A percentile compares a stretch with the other conserved stretches of the same genome.
These are phyloP conservation scores for Neogobius melanostomus DNA, from an alignment of 2,113 vertebrate species.

Conservation along the genomic window DNA sequence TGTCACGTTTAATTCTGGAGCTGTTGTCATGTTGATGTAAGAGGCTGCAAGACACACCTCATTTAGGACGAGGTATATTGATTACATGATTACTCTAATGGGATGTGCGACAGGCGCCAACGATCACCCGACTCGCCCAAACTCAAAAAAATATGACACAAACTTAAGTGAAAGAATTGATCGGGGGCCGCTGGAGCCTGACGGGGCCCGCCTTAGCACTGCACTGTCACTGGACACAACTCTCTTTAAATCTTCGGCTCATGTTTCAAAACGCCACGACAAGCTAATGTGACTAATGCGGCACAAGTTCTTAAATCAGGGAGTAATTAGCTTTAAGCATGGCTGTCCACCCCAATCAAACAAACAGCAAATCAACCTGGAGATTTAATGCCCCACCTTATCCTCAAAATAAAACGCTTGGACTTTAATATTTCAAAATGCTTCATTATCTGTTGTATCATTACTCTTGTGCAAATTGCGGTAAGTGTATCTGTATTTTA, in stretches of 20 bases:
- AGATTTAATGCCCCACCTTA: not conserved
- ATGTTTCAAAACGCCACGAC: constrained; percentile 8
- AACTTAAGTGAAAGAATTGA: constrained; percentile 9
- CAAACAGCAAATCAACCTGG: constrained; percentile 11
- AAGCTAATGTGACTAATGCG: constrained; percentile 11
- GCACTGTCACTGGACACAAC: not conserved
- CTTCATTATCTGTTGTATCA: not conserved
- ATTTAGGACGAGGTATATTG: constrained; percentile 15
- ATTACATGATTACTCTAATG: constrained; percentile 15
- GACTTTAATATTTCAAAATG: not conserved
- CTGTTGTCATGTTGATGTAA: constrained; percentile 17
- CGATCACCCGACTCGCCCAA: not conserved
- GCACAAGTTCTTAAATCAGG: constrained; percentile 10
- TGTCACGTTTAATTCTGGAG: not conserved
- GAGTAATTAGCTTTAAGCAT: constrained; percentile 8
- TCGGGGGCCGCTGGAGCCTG: constrained; percentile 1
- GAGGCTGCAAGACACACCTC: constrained; percentile 7
- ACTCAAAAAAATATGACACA: constrained; percentile 13
- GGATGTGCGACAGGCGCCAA: constrained; percentile 10
- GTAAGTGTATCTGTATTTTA: not conserved
- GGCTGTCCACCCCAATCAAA: constrained; percentile 10
- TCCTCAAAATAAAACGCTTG: not conserved
- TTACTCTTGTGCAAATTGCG: not conserved
- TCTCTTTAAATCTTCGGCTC: constrained; percentile 8
- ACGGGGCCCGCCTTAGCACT: not conserved